Evolutionary conservation across 1,140 invertebrate genomes (phyloP), one percentile per base, ranked within the genome.

Genomic region (Ditylenchus dipsaci): DNA sequence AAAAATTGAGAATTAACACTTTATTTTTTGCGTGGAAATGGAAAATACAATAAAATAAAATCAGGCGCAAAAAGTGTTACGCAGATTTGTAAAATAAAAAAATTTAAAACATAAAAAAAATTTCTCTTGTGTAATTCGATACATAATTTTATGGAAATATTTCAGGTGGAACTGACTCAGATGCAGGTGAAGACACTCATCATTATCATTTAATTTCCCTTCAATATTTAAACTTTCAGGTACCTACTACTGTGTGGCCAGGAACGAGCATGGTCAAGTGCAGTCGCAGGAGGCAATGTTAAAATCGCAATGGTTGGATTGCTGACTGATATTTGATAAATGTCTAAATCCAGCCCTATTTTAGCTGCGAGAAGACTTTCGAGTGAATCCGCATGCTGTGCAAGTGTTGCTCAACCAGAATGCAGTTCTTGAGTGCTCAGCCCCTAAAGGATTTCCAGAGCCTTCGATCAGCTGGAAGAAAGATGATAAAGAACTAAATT

Each of bases 331-430:
- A n/a, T 38, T 38, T 38, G 3, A 38, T 38, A 38, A 38, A 38
- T 5, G 33, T 38, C 33, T 38, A 38, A 38, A 38, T 5, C 33
- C 33, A 38, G 33, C 33, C 33, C 3, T 5, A 38, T 38, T 38
- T 38, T 38, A 38, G 57, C 43, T 75, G 21, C 64, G 76, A 0
- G 74, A 75, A 17, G 74, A 75, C 19, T 75, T 75, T 62, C 42
- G 76, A 13, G 47, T 78, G 19, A 74, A 74, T 27, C 74, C 73
- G 5, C 73, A 76, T 42, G 56, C 78, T 58, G 73, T 74, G 15
- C 68, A 70, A 57, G 74, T 69, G 1, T 45, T 75, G 8, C 56
- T 76, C 26, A 75, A 75, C 7, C 57, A 73, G 49, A 30, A 56
- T 21, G 74, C 75, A 7, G 43, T 56, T 26, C 23, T 75, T 9